Percentiles rank a stretch among this genome's conserved stretches.
phyloP scores from a whole-genome alignment of 2,888 invertebrate genomes.

The Eustalomyia histrio region DNA sequence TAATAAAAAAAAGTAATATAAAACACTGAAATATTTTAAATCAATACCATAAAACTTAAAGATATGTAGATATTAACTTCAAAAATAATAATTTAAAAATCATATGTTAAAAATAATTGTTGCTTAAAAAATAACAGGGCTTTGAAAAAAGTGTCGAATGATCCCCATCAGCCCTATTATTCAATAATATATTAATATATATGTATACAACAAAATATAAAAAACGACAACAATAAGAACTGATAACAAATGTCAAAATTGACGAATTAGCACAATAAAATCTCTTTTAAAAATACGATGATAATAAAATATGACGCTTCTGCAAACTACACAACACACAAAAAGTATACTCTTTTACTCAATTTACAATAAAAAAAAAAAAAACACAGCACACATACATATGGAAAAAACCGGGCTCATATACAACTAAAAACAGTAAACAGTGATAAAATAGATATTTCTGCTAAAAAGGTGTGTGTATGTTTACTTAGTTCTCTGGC shows the following conservation, averaged over 20 bases:
- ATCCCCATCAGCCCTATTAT: no score
- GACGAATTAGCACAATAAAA: constrained; percentile 50
- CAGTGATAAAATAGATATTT: constrained; percentile 20
- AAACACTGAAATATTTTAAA: no score
- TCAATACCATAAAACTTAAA: no score
- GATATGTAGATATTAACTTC: no score
- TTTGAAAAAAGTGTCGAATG: no score
- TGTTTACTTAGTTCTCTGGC: constrained; percentile 67
- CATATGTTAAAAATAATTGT: no score
- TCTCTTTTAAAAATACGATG: constrained; percentile 49
- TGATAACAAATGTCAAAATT: constrained; percentile 57
- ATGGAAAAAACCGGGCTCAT: background rate
- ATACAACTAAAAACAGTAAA: background rate
- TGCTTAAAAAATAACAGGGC: no score
- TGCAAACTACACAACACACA: background rate
- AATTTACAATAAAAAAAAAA: constrained; percentile 17
- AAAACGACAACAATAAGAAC: constrained; percentile 43
- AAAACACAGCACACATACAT: background rate
- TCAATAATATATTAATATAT: constrained; percentile 2
- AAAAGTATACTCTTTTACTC: constrained; percentile 40
- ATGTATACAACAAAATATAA: constrained; percentile 3
- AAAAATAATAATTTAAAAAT: no score
- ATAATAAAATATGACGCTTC: constrained; percentile 19
- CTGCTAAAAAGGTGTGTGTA: constrained; percentile 68
- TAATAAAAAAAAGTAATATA: no score